These are phyloP conservation scores for Phortica magna DNA, from an alignment of 2,888 invertebrate species.

Conservation along the genomic window DNA sequence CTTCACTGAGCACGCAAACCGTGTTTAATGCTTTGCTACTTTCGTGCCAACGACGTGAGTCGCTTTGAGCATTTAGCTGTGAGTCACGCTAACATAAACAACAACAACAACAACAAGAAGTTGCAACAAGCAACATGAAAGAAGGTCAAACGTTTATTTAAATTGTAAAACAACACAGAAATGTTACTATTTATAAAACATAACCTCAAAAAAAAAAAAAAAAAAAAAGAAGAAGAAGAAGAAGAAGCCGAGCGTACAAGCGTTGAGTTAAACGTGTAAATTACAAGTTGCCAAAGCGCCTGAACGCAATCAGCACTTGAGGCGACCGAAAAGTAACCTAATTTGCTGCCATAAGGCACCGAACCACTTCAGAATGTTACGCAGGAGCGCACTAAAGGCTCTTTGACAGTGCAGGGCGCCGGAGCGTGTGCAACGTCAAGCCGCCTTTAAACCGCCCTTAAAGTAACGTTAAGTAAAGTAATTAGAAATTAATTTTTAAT, in stretches of 20 bases:
- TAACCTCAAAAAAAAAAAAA: constrained; percentile 54
- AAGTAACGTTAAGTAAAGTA: background rate
- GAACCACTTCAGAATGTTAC: background rate
- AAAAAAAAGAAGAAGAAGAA: background rate
- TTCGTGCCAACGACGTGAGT: no score
- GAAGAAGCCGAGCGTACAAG: background rate
- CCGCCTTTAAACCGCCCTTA: background rate
- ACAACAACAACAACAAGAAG: background rate
- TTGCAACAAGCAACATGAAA: background rate
- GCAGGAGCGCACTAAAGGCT: no score
- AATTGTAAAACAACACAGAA: no score
- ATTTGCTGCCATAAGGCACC: background rate
- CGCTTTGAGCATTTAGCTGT: no score
- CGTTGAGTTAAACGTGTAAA: background rate
- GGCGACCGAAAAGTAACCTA: background rate
- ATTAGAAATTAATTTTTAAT: constrained; percentile 70
- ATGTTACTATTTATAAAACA: background rate
- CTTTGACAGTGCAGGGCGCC: no score
- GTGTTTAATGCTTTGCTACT: no score
- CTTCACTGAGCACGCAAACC: no score
- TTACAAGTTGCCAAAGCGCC: background rate
- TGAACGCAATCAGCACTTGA: background rate
- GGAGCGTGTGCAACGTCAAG: no score
- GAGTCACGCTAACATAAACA: background rate
- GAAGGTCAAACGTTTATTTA: no score